Base-by-base conservation (phyloP, 2,113 vertebrate species). In the Chunga burmeisteri region DNA sequence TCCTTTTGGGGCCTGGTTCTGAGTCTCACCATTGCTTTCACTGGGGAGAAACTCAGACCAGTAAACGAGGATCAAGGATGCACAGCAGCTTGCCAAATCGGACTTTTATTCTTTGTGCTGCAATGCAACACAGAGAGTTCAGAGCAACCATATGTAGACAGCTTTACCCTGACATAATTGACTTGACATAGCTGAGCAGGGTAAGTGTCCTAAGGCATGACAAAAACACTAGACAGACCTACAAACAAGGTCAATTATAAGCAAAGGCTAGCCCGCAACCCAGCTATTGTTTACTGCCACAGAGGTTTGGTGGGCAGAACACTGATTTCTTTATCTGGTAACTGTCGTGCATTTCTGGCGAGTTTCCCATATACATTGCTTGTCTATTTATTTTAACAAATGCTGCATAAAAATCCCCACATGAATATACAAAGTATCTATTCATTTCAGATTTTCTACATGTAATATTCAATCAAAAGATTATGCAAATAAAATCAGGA, bases 201-300 rank as follows among this genome's bases (percentile, higher is more conserved):
- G 59, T 49, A 88, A 97, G 90, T 87, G 86, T 96, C 94, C 94
- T 53, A 95, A 91, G 93, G 92, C 96, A 93, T 7, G 80, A 77
- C 88, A 96, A 80, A 94, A 88, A 56, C 93, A 91, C 85, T 29
- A 83, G 84, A n/a, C 65, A 74, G 94, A 77, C 59, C 81, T 71
- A 93, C 74, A 96, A 96, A 95, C 86, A 95, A 92, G 95, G 70
- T 94, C 96, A 97, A 91, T 95, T 85, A 94, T 67, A 95, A 97
- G 88, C 50, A 52, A 88, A 93, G 73, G 42, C 75, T 10, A 2
- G 71, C 32, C 80, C 0, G 7, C 65, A 90, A 91, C 2, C 0
- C 7, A 1, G 27, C 84, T 62, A 77, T 94, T 97, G 94, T 97
- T 86, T 77, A n/a, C 36, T 4, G 15, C 59, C 82, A 62, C 58